Evolutionary conservation across 2,113 vertebrate species (phyloP), one percentile per base, ranked within the genome.

Genomic region (Hydropotes inermis): DNA sequence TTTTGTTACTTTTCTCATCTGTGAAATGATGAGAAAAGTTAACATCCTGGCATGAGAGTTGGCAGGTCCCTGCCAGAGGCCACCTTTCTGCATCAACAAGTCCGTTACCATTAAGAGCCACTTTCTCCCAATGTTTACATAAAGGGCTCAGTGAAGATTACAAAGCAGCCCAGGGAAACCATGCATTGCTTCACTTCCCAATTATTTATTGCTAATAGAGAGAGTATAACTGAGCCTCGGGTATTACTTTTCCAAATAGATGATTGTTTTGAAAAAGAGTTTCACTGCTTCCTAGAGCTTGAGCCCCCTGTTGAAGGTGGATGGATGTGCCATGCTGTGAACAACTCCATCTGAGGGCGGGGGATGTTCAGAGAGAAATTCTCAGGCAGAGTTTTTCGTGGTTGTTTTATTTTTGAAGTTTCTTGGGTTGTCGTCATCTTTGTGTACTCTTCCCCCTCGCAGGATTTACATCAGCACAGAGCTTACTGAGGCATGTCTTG

Each of bases 1-100:
- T 83, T 81, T 39, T 79, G 23, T 78, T 70, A 52, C 39, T 95
- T 60, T 96, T 76, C 81, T 78, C 74, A 88, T 85, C 97, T 94
- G 58, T 78, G 81, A 94, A 97, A 52, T 86, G 43, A 61, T 43
- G n/a, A n/a, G n/a, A n/a, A n/a, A n/a, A n/a, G 13, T 89, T 89
- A 67, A 70, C 45, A 50, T 86, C n/a, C 58, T 55, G 27, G 55
- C 33, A 2, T 47, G 30, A 30, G 23, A 64, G 30, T 36, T 43
- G 82, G 28, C 83, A 81, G 82, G 58, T 87, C 60, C 47, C 89
- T 87, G 61, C 33, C 36, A 70, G 67, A 83, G 81, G 55, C 78
- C 47, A 58, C 30, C 47, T 91, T 76, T 93, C 64, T 52, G 4
- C 5, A 12, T 27, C 33, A 88, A 36, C 16, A 82, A 16, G 36